Percentiles rank a stretch among this genome's conserved stretches.
phyloP scores from a whole-genome alignment of 2,113 vertebrate species.

The Paradoxurus hermaphroditus region DNA sequence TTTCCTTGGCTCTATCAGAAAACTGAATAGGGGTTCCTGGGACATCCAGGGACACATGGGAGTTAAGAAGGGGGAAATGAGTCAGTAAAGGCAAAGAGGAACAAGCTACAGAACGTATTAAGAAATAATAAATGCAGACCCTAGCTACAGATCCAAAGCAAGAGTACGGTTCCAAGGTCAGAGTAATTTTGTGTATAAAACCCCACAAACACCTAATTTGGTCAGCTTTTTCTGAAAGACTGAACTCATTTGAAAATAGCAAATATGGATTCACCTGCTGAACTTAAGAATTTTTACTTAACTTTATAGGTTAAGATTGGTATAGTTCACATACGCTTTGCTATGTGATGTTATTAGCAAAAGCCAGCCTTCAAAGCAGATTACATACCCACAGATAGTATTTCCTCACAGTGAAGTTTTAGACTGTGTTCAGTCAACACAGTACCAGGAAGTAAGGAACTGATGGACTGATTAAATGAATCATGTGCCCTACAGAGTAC shows the following conservation, averaged over 20 bases:
- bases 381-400: background rate
- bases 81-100: background rate
- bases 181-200: background rate
- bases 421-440: background rate
- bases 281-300: background rate
- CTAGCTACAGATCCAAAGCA: background rate
- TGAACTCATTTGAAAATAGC: background rate
- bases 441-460: background rate
- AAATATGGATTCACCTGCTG: background rate
- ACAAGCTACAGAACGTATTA: background rate
- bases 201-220: background rate
- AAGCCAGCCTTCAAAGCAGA: conserved; percentile 12
- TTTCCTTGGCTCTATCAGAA: background rate
- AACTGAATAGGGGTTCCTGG: background rate
- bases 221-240: background rate
- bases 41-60: background rate
- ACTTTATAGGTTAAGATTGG: background rate
- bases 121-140: background rate
- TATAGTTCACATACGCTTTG: background rate
- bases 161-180: background rate
- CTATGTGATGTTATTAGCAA: background rate
- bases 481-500: background rate
- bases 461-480: background rate
- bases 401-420: background rate
- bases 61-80: background rate